A percentile compares a stretch with the other conserved stretches of the same genome.
These are phyloP conservation scores for Netelia virgata DNA, from an alignment of 2,888 invertebrate species.

Conservation along the genomic window DNA sequence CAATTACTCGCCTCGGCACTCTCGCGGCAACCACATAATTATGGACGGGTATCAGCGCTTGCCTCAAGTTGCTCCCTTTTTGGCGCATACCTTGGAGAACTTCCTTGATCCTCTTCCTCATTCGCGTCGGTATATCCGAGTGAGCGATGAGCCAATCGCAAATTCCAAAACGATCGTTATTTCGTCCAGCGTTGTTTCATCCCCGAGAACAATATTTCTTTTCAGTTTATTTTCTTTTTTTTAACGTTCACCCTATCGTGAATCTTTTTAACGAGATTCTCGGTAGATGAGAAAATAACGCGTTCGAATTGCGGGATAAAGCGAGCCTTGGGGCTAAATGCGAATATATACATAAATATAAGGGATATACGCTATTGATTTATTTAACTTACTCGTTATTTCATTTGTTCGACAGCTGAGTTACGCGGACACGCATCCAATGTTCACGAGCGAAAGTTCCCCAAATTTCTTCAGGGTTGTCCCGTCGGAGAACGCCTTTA, in stretches of 20 bases:
- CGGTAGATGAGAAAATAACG: too few species aligned
- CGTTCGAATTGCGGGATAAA: too few species aligned
- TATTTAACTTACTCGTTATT: background rate
- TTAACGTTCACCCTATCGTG: background rate
- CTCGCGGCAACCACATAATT: conserved; percentile 15
- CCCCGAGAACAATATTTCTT: background rate
- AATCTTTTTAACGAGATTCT: background rate
- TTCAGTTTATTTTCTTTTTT: too few species aligned
- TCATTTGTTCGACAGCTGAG: conserved; percentile 89
- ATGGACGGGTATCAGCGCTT: conserved; percentile 6
- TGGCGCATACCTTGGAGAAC: background rate
- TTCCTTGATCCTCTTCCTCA: background rate
- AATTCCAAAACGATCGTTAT: background rate
- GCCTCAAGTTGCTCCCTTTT: background rate
- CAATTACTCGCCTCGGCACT: conserved; percentile 27
- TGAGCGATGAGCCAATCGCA: background rate
- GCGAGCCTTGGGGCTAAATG: too few species aligned
- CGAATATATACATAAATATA: too few species aligned
- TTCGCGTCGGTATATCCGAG: background rate
- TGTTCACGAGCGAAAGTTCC: conserved; percentile 97
- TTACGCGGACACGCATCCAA: conserved; percentile 98
- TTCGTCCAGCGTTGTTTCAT: background rate
- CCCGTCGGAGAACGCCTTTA: conserved; percentile 98
- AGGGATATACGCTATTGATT: too few species aligned
- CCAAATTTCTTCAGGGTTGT: conserved; percentile 99